phyloP scores from a whole-genome alignment of 2,113 vertebrate genomes.

The Ornithorhynchus anatinus region DNA sequence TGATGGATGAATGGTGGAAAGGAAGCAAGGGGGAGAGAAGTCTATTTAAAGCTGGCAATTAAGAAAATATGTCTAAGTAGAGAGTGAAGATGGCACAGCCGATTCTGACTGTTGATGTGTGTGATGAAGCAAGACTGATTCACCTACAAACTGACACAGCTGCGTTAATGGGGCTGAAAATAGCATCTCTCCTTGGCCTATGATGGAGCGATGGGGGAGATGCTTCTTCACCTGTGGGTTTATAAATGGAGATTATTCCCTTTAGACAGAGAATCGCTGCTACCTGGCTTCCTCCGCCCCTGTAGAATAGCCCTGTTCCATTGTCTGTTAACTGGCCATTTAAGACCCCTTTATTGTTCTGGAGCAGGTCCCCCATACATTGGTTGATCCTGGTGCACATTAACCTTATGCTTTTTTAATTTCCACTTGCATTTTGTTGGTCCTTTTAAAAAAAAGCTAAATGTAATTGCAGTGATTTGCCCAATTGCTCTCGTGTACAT shows the following conservation, averaged over 20 bases:
- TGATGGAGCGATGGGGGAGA: constrained; percentile 31
- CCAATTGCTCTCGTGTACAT: constrained; percentile 54
- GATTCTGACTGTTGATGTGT: constrained; percentile 63
- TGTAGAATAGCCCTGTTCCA: constrained; percentile 9
- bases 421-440: constrained; percentile 26
- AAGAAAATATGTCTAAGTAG: constrained; percentile 63
- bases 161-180: constrained; percentile 67
- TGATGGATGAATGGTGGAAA: constrained; percentile 59
- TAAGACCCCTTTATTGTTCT: neutral
- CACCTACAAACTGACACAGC: constrained; percentile 70
- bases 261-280: constrained; percentile 49
- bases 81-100: constrained; percentile 58
- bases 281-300: constrained; percentile 28
- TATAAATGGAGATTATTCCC: constrained; percentile 34
- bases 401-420: constrained; percentile 22
- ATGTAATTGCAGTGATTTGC: constrained; percentile 60
- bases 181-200: constrained; percentile 54
- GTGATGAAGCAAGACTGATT: constrained; percentile 75
- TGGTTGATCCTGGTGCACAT: constrained; percentile 16
- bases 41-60: constrained; percentile 72
- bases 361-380: constrained; percentile 26
- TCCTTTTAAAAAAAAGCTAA: constrained; percentile 36
- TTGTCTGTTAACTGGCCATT: constrained; percentile 45
- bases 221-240: constrained; percentile 48
- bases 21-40: constrained; percentile 30